Conservation (phyloP, 2,888 invertebrate species). For the Linhomoeus sp. region DNA sequence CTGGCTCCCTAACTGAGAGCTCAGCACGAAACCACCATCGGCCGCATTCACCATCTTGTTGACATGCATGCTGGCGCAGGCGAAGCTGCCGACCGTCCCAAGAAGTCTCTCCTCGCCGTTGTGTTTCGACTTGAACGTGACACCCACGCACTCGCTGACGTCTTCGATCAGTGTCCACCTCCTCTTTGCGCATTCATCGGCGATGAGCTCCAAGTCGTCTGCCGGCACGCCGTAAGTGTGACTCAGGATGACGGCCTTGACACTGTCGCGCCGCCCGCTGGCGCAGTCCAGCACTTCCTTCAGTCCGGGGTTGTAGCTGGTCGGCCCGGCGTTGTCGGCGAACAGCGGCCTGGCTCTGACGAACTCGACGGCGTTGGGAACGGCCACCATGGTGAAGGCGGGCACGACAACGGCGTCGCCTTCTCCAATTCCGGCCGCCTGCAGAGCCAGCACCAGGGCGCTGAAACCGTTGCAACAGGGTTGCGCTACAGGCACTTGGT, state of each 20-base stretch:
- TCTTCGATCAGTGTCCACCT: slow-evolving; percentile 1
- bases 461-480: slow-evolving; percentile 5
- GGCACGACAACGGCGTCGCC: slow-evolving; percentile 6
- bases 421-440: slow-evolving; percentile 1
- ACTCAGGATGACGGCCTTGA: slow-evolving; percentile 5
- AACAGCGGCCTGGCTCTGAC: slow-evolving; percentile 4
- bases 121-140: not conserved
- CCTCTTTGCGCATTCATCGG: not conserved
- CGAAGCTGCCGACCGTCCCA: slow-evolving; percentile 5
- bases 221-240: slow-evolving; percentile 6
- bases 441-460: slow-evolving; percentile 3
- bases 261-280: slow-evolving; percentile 1
- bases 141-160: slow-evolving; percentile 5
- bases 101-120: not conserved
- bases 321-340: not conserved
- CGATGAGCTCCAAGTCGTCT: not conserved
- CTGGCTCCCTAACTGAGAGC: not conserved
- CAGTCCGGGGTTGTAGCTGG: slow-evolving; percentile 3
- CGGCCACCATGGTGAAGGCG: slow-evolving; percentile 6
- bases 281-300: not conserved
- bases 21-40: slow-evolving; percentile 5
- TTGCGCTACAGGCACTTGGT: not conserved
- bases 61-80: slow-evolving; percentile 5
- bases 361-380: slow-evolving; percentile 5
- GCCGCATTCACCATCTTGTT: slow-evolving; percentile 5